Evolutionary conservation across 2,113 vertebrate genomes (phyloP), one percentile per base, ranked within the genome.

Genomic region (Colaptes auratus): DNA sequence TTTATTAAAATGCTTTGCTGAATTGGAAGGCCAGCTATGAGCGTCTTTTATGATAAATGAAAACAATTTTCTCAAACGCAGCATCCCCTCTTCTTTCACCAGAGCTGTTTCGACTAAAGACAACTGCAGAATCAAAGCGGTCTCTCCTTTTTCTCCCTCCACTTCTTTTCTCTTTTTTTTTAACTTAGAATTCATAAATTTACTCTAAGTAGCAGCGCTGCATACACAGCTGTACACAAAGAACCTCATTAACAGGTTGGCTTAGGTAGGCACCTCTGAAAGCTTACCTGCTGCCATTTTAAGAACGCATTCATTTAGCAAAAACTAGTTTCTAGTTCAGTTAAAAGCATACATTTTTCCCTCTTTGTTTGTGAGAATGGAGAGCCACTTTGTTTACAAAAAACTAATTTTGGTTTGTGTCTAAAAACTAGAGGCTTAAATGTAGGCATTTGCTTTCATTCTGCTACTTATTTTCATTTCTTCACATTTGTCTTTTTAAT

Each of bases 1-100:
- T 74, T 27, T 76, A 93, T 44, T 93, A 78, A 86, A 96, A 84
- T 69, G 46, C 31, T 36, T 23, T 60, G 36, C 89, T 92, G 39
- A 88, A 90, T 15, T 59, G 55, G 69, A 81, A 61, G 53, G 72
- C 23, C 82, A 76, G 58, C 39, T 85, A 73, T 63, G n/a, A 93
- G 59, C 80, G 79, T 27, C 8, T 42, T 85, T 85, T 74, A 52
- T 64, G 75, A 93, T 73, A 87, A 76, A 93, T 56, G 36, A 90
- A 94, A 96, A 92, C 35, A 82, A 82, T 89, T 50, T 75, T 78
- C 36, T 58, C 67, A 91, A 82, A 89, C 2, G 5, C 44, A 59
- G 79, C 28, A 89, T 87, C 19, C 28, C 39, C 56, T 35, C 5
- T 52, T 92, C 63, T 87, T 85, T 53, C 39, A 79, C 8, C 75